A percentile compares a stretch with the other conserved stretches of the same genome.
These are phyloP conservation scores for Tenodera sinensis DNA, from an alignment of 2,888 invertebrate genomes.

Conservation along the genomic window DNA sequence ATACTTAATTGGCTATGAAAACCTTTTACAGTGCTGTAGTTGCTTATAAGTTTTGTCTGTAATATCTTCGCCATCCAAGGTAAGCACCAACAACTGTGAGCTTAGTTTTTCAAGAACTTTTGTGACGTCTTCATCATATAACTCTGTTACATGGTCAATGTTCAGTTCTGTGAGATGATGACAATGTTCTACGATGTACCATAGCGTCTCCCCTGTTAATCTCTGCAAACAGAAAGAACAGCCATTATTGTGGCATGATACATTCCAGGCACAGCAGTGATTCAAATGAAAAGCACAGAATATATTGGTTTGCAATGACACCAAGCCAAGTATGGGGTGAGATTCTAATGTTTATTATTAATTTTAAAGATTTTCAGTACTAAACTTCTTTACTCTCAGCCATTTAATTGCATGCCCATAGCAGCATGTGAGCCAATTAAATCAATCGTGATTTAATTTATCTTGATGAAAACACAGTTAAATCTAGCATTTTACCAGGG, in stretches of 20 bases:
- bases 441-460: no score
- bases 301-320: no score
- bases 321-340: no score
- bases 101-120: neutral
- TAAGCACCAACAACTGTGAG: neutral
- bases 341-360: no score
- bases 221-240: neutral
- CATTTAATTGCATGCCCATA: no score
- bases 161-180: neutral
- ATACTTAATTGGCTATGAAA: no score
- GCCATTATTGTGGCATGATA: neutral
- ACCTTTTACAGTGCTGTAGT: conserved; percentile 10
- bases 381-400: no score
- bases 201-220: neutral
- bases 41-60: conserved; percentile 2
- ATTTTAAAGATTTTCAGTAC: no score
- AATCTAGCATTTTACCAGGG: no score
- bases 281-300: neutral
- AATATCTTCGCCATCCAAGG: conserved; percentile 19
- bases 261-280: neutral
- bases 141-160: conserved; percentile 5
- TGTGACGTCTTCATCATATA: conserved; percentile 14
- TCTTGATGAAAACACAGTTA: no score
- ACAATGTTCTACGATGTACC: conserved; percentile 1
- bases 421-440: no score